A percentile compares a stretch with the other conserved stretches of the same genome.
These are phyloP conservation scores for Syrmaticus mikado DNA, from an alignment of 2,113 vertebrate genomes.

Conservation along the genomic window DNA sequence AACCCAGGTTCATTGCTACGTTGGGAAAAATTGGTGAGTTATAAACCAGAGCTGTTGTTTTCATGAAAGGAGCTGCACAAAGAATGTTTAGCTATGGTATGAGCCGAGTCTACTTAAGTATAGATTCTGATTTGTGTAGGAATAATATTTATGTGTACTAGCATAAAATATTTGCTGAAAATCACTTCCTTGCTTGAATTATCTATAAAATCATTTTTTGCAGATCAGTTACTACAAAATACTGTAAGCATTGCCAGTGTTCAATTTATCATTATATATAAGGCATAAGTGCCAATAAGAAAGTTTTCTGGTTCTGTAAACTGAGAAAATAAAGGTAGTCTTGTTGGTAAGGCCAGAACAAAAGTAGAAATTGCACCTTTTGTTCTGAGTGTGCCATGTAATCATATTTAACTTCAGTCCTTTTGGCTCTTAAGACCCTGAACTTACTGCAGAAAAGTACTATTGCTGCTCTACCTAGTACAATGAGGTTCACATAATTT, in stretches of 20 bases:
- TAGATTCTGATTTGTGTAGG: background rate
- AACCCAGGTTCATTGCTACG: background rate
- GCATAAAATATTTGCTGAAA: background rate
- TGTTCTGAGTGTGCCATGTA: background rate
- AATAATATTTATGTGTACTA: background rate
- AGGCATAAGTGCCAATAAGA: background rate
- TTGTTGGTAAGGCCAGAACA: background rate
- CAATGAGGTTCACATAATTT: background rate
- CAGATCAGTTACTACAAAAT: background rate
- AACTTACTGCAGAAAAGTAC: background rate
- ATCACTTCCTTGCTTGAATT: background rate
- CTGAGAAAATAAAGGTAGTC: background rate
- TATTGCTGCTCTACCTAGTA: background rate
- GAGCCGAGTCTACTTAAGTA: background rate
- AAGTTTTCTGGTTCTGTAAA: background rate
- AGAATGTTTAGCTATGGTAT: background rate
- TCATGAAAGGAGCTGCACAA: background rate
- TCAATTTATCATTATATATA: background rate
- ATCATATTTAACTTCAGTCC: background rate
- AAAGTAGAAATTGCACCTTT: background rate
- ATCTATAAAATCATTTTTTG: background rate
- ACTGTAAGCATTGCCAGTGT: background rate
- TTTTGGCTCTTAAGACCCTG: background rate
- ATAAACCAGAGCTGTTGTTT: background rate
- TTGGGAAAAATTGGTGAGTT: background rate